Conservation (phyloP, 2,113 vertebrate species). For the Nycticebus coucang region DNA sequence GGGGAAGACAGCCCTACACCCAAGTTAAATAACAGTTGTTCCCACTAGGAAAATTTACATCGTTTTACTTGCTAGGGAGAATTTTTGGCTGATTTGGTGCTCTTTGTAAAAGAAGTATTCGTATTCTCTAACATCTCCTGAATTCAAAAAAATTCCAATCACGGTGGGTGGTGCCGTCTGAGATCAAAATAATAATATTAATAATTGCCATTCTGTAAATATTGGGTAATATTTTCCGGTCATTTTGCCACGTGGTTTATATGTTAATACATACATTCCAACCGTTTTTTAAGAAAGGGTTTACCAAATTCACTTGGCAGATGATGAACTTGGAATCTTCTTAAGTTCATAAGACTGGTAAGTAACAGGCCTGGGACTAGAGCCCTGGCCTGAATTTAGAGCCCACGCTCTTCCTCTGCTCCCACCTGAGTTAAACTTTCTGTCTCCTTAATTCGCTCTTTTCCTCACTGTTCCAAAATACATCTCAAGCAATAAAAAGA, state of each 20-base stretch:
- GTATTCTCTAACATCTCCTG: neutral
- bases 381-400: neutral
- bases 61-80: neutral
- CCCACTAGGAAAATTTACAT: neutral
- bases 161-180: neutral
- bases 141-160: neutral
- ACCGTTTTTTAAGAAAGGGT: neutral
- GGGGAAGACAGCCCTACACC: neutral
- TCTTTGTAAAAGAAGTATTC: neutral
- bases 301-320: neutral
- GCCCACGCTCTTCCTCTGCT: neutral
- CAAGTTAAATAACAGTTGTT: neutral
- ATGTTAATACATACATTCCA: neutral
- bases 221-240: neutral
- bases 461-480: neutral
- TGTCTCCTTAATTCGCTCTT: neutral
- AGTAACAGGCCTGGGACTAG: neutral
- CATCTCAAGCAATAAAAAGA: neutral
- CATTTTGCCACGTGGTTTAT: neutral
- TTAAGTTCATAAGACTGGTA: neutral
- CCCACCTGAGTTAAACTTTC: neutral
- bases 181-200: neutral
- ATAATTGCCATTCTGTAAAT: neutral
- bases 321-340: neutral
- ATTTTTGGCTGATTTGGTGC: neutral